Evolutionary conservation across 2,113 vertebrate species (phyloP), one percentile per base, ranked within the genome.

Genomic region (Pionites leucogaster): DNA sequence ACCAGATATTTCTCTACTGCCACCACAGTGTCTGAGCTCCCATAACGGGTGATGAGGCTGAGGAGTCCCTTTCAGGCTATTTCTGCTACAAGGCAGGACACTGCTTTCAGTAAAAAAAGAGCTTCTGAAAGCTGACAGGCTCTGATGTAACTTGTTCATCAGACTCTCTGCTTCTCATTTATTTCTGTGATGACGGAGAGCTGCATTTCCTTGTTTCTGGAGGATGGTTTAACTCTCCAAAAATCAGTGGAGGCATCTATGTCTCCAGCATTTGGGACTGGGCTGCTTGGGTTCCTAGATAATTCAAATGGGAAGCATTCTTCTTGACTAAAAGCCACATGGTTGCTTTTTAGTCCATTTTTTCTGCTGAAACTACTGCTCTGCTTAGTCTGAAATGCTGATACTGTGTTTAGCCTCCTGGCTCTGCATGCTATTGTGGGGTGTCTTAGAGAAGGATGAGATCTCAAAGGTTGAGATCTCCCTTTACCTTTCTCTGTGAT

Each of bases 381-480:
- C 25, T 47, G 35, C 1, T 29, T 18, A 25, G 29, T 20, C 25
- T 62, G 60, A n/a, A 60, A 39, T 10, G 49, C 57, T 55, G 47
- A 6, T 7, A 2, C 1, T 1, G 24, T 11, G 4, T 47, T 83
- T 13, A 8, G 33, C 19, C 39, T 5, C 47, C 62, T 28, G 37
- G 8, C 35, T 77, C 12, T 10, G 25, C 7, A 4, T 7, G 17
- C 2, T 13, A 5, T 7, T 3, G 2, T 9, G 13, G 22, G 22
- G 7, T 10, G 3, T 33, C 28, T 20, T 59, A 39, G 24, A 35
- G 12, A 24, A 71, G 27, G 20, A 8, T 9, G 20, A 39, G 39
- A 60, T 28, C 24, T 59, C 22, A 11, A 24, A 71, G 27, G 20
- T 7, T 9, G 20, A 39, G 39, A 64, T 28, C 22, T 63, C 24